Evolutionary conservation across 1,140 invertebrate species (phyloP), one percentile per base, ranked within the genome.

Genomic region (Scaptomyza pallida): DNA sequence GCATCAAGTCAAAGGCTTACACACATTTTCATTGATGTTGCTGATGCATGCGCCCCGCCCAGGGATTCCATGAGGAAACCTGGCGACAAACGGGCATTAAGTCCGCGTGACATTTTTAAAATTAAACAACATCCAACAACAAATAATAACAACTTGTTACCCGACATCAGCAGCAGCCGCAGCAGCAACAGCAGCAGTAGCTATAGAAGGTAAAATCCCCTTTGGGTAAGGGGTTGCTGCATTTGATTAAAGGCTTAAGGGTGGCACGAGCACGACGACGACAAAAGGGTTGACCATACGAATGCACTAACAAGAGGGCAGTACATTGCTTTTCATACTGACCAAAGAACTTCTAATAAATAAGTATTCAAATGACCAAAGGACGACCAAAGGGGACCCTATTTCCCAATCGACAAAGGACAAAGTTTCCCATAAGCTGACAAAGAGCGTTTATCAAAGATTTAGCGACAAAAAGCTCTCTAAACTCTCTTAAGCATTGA

Each of bases 11-110:
- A 79, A 85, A 85, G 81, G 80, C 74, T 82, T 78, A 71, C 65
- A 75, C 71, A 78, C n/a, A n/a, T n/a, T 78, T 64, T 62, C 82
- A 86, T 88, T 88, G 83, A 89, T 88, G 78, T 89, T 52, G 51
- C 62, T 86, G 81, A 82, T 78, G 82, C 78, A 78, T 81, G 48
- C 57, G 33, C 16, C 30, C 47, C 17, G 37, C 15, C 23, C 30
- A 30, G 26, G 26, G 26, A 30, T 6, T 30, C 1, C 26, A 30
- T 6, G 26, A 30, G 9, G 26, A 8, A 30, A 6, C 6, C 26
- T 8, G 43, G 19, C 41, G 33, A 5, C 13, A 8, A 13, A 10
- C n/a, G 60, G 35, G 60, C 40, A 71, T 74, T 68, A 72, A 56
- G 52, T 64, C 78, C 64, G 75, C 78, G 75, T 76, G 82, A 88